Base-by-base conservation (phyloP, 2,113 vertebrate species). In the Shinisaurus crocodilurus region DNA sequence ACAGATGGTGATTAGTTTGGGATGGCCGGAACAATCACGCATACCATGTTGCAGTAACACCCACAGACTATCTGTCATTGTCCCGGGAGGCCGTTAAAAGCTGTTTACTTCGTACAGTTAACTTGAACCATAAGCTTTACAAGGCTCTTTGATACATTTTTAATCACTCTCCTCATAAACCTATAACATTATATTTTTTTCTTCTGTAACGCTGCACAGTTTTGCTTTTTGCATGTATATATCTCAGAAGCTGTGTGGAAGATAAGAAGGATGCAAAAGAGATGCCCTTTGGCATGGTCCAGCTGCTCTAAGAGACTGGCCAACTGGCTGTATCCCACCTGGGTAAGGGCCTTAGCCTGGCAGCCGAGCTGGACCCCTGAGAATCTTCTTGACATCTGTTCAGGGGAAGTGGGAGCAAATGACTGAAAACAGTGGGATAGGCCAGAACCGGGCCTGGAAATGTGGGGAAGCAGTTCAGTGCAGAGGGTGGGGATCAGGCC, bases 1-100 rank as follows among this genome's bases (percentile, higher is more conserved):
- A 97, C 98, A 98, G 98, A 98, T 97, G 98, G 97, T 94, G 96
- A 98, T 98, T 97, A 97, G 98, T 97, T 97, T 97, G 97, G 96
- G 97, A 97, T 96, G 97, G 97, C 96, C 97, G 96, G 97, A 97
- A 97, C 97, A 97, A 96, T 97, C 97, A 96, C 97, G 93, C 95
- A 95, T 93, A 95, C 97, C 97, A 97, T 97, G 97, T 97, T 97
- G 97, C 96, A 88, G 95, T 93, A 97, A 97, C 97, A 97, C 97
- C 98, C 98, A 97, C 97, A 97, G 96, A 96, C 97, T 97, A 97
- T 97, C 97, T 97, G 97, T 97, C 97, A 97, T 94, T 83, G 95
- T 98, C 98, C 97, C 97, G 92, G 86, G 97, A 96, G 98, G 97
- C 97, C 90, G 95, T 95, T 97, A 97, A 96, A 98, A 97, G 96